phyloP scores from a whole-genome alignment of 2,888 invertebrate genomes.

The Mimumesa dahlbomi region DNA sequence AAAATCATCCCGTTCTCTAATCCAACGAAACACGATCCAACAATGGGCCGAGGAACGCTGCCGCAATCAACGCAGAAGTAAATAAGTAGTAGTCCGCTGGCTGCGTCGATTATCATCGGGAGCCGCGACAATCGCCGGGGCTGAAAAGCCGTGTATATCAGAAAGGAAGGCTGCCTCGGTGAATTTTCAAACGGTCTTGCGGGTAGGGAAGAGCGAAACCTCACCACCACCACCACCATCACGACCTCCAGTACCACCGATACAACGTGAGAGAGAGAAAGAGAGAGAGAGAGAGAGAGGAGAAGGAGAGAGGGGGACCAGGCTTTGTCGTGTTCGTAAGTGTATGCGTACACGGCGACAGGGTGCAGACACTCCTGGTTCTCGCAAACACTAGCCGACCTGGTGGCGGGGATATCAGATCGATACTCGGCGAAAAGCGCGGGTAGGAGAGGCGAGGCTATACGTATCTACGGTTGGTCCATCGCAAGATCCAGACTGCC shows the following conservation, averaged over 20 bases:
- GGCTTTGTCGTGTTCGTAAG: conserved; percentile 2
- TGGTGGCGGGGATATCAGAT: conserved; percentile 71
- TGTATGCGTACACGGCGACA: conserved; percentile 15
- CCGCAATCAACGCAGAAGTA: too few species aligned
- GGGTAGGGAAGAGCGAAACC: conserved; percentile 33
- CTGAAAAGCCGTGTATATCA: conserved; percentile 17
- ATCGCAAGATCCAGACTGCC: conserved; percentile 70
- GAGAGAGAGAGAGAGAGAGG: too few species aligned
- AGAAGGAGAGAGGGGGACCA: too few species aligned
- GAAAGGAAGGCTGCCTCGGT: conserved; percentile 29
- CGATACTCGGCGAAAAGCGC: conserved; percentile 76
- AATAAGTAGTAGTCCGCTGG: too few species aligned
- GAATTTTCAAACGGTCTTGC: conserved; percentile 51
- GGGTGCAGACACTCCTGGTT: conserved; percentile 45
- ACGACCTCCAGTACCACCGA: neutral
- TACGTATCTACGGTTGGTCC: conserved; percentile 73
- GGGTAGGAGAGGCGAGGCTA: conserved; percentile 56
- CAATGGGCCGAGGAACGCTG: too few species aligned
- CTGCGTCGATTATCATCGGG: neutral
- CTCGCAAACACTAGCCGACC: conserved; percentile 52
- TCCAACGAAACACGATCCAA: too few species aligned
- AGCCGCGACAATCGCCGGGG: neutral
- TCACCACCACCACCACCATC: neutral
- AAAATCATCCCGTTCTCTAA: too few species aligned
- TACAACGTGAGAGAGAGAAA: neutral